Evolutionary conservation across 2,888 invertebrate species (phyloP).

Genomic region (Drosophila prolongata): DNA sequence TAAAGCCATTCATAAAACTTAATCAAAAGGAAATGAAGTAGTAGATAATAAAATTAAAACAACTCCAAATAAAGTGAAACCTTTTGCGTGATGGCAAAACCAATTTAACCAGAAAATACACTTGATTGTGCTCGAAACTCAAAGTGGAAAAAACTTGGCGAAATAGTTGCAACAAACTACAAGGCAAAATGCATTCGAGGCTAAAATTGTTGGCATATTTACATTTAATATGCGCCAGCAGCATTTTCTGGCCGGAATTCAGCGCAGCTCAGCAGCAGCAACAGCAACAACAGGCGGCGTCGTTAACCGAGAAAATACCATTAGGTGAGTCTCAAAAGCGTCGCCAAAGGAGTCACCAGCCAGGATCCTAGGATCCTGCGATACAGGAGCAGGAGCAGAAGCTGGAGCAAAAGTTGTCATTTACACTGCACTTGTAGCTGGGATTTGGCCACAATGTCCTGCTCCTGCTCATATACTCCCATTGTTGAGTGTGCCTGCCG

Average conservation of each 20-base stretch:
- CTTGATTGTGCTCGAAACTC: slow-evolving; percentile 22
- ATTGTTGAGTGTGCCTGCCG: slow-evolving; percentile 27
- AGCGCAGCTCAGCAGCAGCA: slow-evolving; percentile 68
- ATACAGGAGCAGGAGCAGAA: slow-evolving; percentile 12
- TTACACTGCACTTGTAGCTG: slow-evolving; percentile 59
- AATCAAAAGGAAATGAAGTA: neutral
- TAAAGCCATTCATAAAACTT: neutral
- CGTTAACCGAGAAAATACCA: slow-evolving; percentile 85
- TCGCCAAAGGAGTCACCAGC: slow-evolving; percentile 34
- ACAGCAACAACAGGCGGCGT: slow-evolving; percentile 63
- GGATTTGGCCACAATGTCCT: slow-evolving; percentile 63
- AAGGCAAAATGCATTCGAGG: slow-evolving; percentile 83
- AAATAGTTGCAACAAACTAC: slow-evolving; percentile 29
- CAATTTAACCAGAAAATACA: slow-evolving; percentile 31
- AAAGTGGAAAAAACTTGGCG: slow-evolving; percentile 16
- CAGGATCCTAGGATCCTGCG: neutral
- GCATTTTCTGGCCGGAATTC: slow-evolving; percentile 76
- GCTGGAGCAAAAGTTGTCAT: slow-evolving; percentile 25
- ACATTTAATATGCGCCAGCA: slow-evolving; percentile 82
- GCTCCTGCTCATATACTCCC: slow-evolving; percentile 15
- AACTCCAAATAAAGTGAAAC: slow-evolving; percentile 10
- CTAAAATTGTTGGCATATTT: slow-evolving; percentile 82
- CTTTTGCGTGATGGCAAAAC: slow-evolving; percentile 26
- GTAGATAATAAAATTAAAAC: slow-evolving; percentile 9
- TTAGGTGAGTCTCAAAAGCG: slow-evolving; percentile 82